Evolutionary conservation across 2,113 vertebrate genomes (phyloP).

Genomic region (Talpa occidentalis): DNA sequence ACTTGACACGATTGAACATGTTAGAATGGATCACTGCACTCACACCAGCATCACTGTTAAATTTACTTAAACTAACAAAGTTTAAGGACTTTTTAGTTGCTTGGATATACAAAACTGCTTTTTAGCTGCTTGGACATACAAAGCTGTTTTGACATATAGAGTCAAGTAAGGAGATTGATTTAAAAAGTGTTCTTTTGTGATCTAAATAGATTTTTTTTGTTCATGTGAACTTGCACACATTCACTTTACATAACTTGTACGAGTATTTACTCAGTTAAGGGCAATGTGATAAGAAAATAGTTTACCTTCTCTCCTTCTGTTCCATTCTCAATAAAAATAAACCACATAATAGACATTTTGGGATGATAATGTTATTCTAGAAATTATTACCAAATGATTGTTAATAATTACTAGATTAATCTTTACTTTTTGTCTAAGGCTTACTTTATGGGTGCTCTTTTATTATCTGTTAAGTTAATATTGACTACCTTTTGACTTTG

Average conservation of each 20-base stretch:
- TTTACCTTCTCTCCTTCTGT: neutral
- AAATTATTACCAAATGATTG: neutral
- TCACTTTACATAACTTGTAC: neutral
- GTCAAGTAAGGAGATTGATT: neutral
- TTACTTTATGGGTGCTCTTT: neutral
- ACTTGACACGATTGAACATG: neutral
- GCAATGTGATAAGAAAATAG: neutral
- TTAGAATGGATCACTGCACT: neutral
- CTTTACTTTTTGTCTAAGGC: neutral
- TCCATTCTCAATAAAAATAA: slow-evolving; percentile 26
- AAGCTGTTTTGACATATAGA: neutral
- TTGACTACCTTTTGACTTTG: neutral
- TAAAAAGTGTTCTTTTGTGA: neutral
- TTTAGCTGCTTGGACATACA: no score
- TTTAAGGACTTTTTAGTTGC: neutral
- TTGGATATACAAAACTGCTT: neutral
- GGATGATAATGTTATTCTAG: neutral
- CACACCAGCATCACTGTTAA: neutral
- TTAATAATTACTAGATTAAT: neutral
- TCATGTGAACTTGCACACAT: neutral
- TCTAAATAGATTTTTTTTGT: neutral
- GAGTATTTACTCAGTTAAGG: neutral
- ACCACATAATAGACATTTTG: neutral
- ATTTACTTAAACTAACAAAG: neutral
- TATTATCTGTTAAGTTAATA: neutral